Evolutionary conservation across 2,888 invertebrate genomes (phyloP).

Genomic region (Amblyjoppa fuscipennis): DNA sequence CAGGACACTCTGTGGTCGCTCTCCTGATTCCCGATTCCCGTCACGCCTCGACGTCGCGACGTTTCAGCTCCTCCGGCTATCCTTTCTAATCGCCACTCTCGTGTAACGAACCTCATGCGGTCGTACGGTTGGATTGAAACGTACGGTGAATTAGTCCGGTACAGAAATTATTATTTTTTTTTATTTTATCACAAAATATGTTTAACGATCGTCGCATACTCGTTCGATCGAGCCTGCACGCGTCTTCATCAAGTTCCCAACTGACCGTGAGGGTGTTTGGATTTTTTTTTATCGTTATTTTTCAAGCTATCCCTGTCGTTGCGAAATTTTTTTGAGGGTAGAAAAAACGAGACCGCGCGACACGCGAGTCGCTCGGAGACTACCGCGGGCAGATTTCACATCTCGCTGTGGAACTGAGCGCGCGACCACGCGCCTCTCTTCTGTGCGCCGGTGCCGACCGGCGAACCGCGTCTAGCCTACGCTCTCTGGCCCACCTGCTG

Average conservation of each 20-base stretch:
- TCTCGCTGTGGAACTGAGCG: slow-evolving; percentile 61
- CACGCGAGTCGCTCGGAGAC: slow-evolving; percentile 80
- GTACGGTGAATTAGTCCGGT: slow-evolving; percentile 22
- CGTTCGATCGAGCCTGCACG: not conserved
- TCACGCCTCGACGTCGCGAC: slow-evolving; percentile 57
- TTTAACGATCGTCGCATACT: slow-evolving; percentile 21
- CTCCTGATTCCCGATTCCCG: slow-evolving; percentile 55
- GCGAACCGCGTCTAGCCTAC: slow-evolving; percentile 14
- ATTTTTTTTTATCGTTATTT: not conserved
- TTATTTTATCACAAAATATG: slow-evolving; percentile 1
- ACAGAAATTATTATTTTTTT: not conserved
- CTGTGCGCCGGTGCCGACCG: slow-evolving; percentile 67
- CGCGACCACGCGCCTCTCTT: slow-evolving; percentile 57
- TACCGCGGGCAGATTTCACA: slow-evolving; percentile 69
- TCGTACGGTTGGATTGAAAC: slow-evolving; percentile 42
- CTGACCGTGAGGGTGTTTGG: not conserved
- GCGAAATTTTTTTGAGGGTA: slow-evolving; percentile 10
- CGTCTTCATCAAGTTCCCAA: not conserved
- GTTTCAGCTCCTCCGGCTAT: slow-evolving; percentile 55
- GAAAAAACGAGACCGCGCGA: slow-evolving; percentile 75
- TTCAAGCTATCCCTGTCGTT: not conserved
- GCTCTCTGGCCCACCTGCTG: slow-evolving; percentile 56
- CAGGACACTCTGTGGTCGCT: slow-evolving; percentile 31
- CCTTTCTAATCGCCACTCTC: slow-evolving; percentile 66
- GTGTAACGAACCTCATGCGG: slow-evolving; percentile 19